These are phyloP conservation scores for Eolophus roseicapilla DNA, from an alignment of 2,113 vertebrate genomes.

Conservation along the genomic window DNA sequence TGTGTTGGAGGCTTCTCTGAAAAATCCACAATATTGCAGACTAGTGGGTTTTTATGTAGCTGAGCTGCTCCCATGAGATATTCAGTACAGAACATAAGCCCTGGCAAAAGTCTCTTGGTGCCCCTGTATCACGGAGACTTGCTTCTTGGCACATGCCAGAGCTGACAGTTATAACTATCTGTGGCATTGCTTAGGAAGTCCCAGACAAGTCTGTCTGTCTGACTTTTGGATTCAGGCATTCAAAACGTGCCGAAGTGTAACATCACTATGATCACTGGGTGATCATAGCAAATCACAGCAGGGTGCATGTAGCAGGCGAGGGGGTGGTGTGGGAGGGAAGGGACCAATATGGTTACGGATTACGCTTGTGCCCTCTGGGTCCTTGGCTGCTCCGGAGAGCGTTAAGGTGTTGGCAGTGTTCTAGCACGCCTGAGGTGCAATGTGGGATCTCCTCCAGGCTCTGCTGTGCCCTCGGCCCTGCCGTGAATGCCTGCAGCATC, in stretches of 20 bases:
- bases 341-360: fast-evolving
- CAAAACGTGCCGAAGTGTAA: neutral
- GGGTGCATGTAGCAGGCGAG: neutral
- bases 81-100: neutral
- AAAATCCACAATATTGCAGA: neutral
- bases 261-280: neutral
- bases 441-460: neutral
- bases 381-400: neutral
- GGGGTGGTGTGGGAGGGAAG: fast-evolving
- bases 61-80: neutral
- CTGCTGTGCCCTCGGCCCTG: neutral
- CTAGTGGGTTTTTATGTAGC: fast-evolving
- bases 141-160: neutral
- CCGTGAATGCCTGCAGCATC: neutral
- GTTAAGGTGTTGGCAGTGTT: neutral
- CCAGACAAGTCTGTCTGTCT: neutral
- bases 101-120: neutral
- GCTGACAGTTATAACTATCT: neutral
- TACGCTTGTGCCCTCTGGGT: neutral
- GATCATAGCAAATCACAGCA: neutral
- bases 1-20: neutral
- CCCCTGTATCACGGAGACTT: neutral
- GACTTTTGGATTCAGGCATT: neutral
- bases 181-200: neutral
- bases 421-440: neutral